Conservation (phyloP, 2,797 vertebrate species). For the Gymnoscopelus microlampas region DNA sequence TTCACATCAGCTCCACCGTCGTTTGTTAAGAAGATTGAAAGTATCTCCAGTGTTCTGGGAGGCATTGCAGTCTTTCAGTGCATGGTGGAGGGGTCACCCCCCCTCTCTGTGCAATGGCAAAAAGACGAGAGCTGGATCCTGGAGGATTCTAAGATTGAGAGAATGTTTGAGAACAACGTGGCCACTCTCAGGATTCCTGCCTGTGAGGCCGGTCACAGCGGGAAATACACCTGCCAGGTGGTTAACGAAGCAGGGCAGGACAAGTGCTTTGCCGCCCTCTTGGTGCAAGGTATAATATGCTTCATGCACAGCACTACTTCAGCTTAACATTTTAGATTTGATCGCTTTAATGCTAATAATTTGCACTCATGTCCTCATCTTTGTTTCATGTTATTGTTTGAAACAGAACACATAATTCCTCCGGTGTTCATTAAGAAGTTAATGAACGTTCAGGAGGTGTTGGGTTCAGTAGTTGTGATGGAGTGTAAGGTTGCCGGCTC, state of each 20-base stretch:
- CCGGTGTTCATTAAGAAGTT: constrained; percentile 90
- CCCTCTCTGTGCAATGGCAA: constrained; percentile 92
- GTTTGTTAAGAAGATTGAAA: constrained; percentile 89
- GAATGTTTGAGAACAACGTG: constrained; percentile 86
- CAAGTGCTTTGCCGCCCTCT: constrained; percentile 90
- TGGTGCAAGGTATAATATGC: constrained; percentile 89
- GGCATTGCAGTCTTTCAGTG: constrained; percentile 88
- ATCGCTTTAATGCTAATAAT: constrained; percentile 5
- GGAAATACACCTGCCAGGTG: constrained; percentile 95
- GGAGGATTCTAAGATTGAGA: constrained; percentile 87
- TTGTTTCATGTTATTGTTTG: constrained; percentile 34
- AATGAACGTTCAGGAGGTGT: constrained; percentile 85
- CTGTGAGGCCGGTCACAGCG: constrained; percentile 87
- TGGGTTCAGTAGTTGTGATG: constrained; percentile 87
- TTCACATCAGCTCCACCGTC: constrained; percentile 86
- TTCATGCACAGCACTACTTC: constrained; percentile 48
- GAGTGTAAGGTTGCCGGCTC: constrained; percentile 91
- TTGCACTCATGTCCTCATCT: constrained; percentile 25
- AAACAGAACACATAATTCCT: constrained; percentile 89
- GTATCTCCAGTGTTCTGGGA: constrained; percentile 86
- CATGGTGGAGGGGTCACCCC: constrained; percentile 85
- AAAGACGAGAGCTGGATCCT: constrained; percentile 94
- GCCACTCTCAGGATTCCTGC: constrained; percentile 86
- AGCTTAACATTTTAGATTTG: background rate
- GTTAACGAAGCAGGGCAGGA: constrained; percentile 92